These are phyloP conservation scores for Cephalotes varians DNA, from an alignment of 2,888 invertebrate genomes.

Conservation along the genomic window DNA sequence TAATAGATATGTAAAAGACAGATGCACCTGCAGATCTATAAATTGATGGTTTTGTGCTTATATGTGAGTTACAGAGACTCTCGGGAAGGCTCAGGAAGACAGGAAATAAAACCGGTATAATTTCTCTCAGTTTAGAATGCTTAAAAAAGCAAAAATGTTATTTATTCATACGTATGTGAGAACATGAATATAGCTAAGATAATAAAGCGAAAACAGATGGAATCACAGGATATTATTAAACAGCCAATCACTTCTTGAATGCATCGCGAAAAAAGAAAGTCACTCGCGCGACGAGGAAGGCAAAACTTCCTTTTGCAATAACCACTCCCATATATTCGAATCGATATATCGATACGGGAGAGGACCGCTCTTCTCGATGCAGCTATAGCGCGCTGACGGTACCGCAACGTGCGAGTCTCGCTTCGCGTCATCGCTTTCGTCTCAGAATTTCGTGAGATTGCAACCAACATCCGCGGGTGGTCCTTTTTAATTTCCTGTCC, in stretches of 20 bases:
- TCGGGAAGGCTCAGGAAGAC: not conserved
- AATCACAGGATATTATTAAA: not conserved
- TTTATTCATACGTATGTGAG: not conserved
- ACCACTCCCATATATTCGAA: slow-evolving; percentile 29
- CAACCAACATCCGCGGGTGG: slow-evolving; percentile 49
- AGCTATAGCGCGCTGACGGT: not conserved
- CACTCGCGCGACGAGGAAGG: not conserved
- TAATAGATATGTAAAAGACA: slow-evolving; percentile 17
- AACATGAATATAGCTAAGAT: not conserved
- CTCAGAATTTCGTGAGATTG: slow-evolving; percentile 50
- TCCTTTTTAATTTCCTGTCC: slow-evolving; percentile 57
- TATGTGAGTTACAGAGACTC: not conserved
- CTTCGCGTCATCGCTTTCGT: slow-evolving; percentile 34
- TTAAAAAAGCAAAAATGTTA: not conserved
- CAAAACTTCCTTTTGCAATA: not conserved
- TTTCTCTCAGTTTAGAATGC: not conserved
- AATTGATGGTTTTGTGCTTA: slow-evolving; percentile 14
- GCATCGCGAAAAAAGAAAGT: not conserved
- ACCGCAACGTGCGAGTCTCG: slow-evolving; percentile 27
- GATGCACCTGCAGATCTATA: not conserved
- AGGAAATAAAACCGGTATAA: slow-evolving; percentile 11
- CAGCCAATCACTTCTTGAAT: not conserved
- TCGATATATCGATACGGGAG: slow-evolving; percentile 25
- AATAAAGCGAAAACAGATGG: not conserved
- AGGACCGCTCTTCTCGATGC: not conserved